A percentile compares a stretch with the other conserved stretches of the same genome.
These are phyloP conservation scores for Semotilus atromaculatus DNA, from an alignment of 2,797 vertebrate species.

Conservation along the genomic window DNA sequence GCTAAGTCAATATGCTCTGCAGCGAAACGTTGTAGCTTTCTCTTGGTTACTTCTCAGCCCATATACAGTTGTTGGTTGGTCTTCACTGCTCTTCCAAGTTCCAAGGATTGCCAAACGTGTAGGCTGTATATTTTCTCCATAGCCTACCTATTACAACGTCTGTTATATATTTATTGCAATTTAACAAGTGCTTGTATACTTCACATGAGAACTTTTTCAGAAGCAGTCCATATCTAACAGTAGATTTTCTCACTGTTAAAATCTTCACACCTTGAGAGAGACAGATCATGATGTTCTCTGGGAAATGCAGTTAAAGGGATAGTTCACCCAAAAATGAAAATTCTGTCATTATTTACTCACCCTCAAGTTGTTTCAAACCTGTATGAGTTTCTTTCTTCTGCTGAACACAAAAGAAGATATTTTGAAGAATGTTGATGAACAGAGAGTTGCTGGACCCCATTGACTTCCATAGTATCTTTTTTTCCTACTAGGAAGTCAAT, in stretches of 20 bases:
- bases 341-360: too few species aligned
- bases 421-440: too few species aligned
- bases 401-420: too few species aligned
- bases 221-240: background rate
- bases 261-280: background rate
- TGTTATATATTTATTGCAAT: background rate
- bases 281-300: background rate
- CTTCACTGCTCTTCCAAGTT: background rate
- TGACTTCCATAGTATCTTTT: too few species aligned
- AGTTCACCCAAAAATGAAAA: too few species aligned
- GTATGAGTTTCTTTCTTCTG: too few species aligned
- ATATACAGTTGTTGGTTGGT: background rate
- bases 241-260: background rate
- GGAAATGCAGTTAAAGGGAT: slow-evolving; percentile 13
- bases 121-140: too few species aligned
- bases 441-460: too few species aligned
- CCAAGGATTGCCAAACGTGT: background rate
- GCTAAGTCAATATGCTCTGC: background rate
- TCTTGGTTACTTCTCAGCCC: background rate
- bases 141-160: background rate
- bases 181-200: background rate
- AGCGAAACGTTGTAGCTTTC: background rate
- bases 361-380: too few species aligned
- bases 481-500: too few species aligned
- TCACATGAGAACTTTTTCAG: background rate